Percentiles rank a stretch among this genome's conserved stretches.
phyloP scores from a whole-genome alignment of 2,888 invertebrate genomes.

The Hemaris fuciformis region DNA sequence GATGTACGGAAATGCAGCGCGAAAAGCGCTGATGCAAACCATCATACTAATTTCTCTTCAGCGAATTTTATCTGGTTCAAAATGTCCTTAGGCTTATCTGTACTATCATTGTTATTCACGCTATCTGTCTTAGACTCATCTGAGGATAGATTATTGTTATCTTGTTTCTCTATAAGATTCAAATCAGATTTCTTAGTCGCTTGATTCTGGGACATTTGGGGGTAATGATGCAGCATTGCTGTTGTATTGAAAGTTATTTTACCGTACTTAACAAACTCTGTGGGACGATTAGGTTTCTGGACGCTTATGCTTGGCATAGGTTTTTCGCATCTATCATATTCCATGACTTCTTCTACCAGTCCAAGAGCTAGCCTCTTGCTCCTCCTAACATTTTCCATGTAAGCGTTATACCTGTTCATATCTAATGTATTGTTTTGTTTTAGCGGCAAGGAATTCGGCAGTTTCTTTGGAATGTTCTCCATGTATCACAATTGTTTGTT shows the following conservation, averaged over 20 bases:
- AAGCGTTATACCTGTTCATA: slow-evolving; percentile 71
- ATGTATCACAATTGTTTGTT: slow-evolving; percentile 77
- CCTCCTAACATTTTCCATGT: slow-evolving; percentile 69
- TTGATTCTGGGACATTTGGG: slow-evolving; percentile 57
- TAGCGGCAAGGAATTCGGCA: slow-evolving; percentile 72
- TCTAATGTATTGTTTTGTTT: slow-evolving; percentile 73
- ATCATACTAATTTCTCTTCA: slow-evolving; percentile 77
- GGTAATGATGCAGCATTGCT: slow-evolving; percentile 74
- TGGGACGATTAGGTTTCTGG: slow-evolving; percentile 50
- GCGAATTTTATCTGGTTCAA: slow-evolving; percentile 49
- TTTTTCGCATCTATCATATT: slow-evolving; percentile 49
- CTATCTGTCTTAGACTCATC: slow-evolving; percentile 1
- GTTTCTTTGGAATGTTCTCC: slow-evolving; percentile 51
- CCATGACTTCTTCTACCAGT: slow-evolving; percentile 66
- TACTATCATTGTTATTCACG: background rate
- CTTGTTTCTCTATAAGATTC: slow-evolving; percentile 43
- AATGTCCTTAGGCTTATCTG: background rate
- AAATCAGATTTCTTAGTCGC: slow-evolving; percentile 58
- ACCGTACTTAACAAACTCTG: slow-evolving; percentile 68
- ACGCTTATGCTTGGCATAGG: slow-evolving; percentile 63
- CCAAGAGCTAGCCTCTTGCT: slow-evolving; percentile 68
- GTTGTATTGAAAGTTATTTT: slow-evolving; percentile 76
- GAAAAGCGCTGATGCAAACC: slow-evolving; percentile 54
- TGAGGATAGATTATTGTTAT: slow-evolving; percentile 46
- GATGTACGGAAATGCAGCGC: slow-evolving; percentile 48